These are phyloP conservation scores for Nomada ferruginata DNA, from an alignment of 2,888 invertebrate genomes.

Conservation along the genomic window DNA sequence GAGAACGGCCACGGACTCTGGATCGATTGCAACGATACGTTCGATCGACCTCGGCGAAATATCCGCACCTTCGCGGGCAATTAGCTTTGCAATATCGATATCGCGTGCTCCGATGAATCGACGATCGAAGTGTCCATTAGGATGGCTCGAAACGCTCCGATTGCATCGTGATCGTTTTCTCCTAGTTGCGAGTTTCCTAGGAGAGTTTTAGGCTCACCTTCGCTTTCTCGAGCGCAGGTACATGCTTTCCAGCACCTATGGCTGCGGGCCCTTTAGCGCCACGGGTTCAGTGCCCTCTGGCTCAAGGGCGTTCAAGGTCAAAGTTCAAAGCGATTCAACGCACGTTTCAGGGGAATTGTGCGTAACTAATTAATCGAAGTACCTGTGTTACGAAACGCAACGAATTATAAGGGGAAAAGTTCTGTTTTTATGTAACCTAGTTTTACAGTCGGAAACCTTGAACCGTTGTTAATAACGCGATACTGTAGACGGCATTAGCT, in stretches of 20 bases:
- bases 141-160: not conserved
- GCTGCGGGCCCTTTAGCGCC: constrained; percentile 5
- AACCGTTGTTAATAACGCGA: not conserved
- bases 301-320: constrained; percentile 45
- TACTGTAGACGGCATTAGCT: not conserved
- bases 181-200: no score
- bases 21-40: constrained; percentile 19
- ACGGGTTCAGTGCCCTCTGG: constrained; percentile 27
- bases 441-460: not conserved
- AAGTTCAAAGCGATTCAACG: not conserved
- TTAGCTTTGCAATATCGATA: constrained; percentile 11
- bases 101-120: not conserved
- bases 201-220: constrained; percentile 28
- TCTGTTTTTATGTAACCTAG: not conserved
- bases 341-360: not conserved
- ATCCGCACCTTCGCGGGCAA: constrained; percentile 3
- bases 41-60: constrained; percentile 1
- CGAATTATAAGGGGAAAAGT: not conserved
- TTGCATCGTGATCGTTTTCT: no score
- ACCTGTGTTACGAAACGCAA: not conserved
- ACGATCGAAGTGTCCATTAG: not conserved
- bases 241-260: constrained; percentile 29
- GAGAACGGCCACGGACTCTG: constrained; percentile 15
- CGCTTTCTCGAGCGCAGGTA: constrained; percentile 21
- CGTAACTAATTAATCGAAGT: not conserved